Base-by-base conservation (phyloP, 2,888 invertebrate species). In the Phyllotreta cruciferae region DNA sequence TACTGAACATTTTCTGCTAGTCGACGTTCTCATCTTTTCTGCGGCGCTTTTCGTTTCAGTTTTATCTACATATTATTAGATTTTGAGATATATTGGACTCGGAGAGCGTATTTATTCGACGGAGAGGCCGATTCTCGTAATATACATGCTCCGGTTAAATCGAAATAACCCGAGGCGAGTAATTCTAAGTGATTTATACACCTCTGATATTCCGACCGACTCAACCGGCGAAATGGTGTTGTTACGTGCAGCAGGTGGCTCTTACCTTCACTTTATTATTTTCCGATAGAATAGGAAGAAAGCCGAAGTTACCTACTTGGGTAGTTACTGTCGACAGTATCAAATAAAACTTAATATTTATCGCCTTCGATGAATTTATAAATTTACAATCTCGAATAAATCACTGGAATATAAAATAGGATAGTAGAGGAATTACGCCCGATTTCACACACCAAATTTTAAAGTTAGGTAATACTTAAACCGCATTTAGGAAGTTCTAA, bases 141-240 rank as follows among this genome's bases (percentile, higher is more conserved):
- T 24, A 24, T 24, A 34, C 34, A n/a, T 10, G 34, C 55, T 14
- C 55, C 42, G 41, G 55, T 41, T 34, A 39, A 54, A 55, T 42
- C 34, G 55, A 55, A 55, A 55, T 55, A 55, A 24, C 55, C 55
- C 55, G 42, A 34, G 24, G 55, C 55, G 34, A 49, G 49, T 49
- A 49, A 49, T 49, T 49, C 49, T 49, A 49, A 49, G 49, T 49
- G 49, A 55, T 55, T 55, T 55, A 55, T 55, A 7, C 24, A 55
- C 55, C 42, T 55, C 42, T 14, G 55, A 55, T 55, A 55, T 55
- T 55, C 39, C 55, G 42, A 55, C 42, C 24, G 35, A 55, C 42
- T 55, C n/a, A 55, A 11, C 39, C 42, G 11, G 37, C 55, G 55
- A 14, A 55, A 38, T 53, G 7, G 37, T 11, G 44, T 35, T 56